Percentiles rank a stretch among this genome's conserved stretches.
These are phyloP conservation scores for Lumbricus terrestris DNA, from an alignment of 2,888 invertebrate species.

Conservation along the genomic window DNA sequence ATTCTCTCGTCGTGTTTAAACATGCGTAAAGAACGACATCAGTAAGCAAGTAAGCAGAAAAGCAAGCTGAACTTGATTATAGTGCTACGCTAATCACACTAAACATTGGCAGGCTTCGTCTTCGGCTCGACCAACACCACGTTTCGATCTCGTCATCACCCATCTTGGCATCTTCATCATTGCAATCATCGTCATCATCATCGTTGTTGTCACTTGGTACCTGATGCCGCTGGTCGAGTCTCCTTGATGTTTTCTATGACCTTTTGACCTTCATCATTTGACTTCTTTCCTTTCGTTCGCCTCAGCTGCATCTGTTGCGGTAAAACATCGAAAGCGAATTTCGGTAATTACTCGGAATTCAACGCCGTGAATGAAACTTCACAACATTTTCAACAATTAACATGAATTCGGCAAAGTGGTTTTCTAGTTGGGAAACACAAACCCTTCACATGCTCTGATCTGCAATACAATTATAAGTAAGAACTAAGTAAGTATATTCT, in stretches of 20 bases:
- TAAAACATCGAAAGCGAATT: neutral
- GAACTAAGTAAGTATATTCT: too few species aligned
- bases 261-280: neutral
- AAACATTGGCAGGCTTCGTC: neutral
- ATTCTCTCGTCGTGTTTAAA: neutral
- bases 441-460: neutral
- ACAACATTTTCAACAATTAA: too few species aligned
- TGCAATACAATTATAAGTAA: too few species aligned
- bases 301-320: neutral
- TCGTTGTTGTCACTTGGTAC: conserved; percentile 5
- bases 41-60: neutral
- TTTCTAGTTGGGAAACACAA: neutral
- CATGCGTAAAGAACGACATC: neutral
- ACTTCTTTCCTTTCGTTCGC: neutral
- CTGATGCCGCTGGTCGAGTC: neutral
- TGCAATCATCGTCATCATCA: neutral
- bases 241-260: neutral
- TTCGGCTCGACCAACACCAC: neutral
- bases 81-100: neutral
- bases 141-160: neutral
- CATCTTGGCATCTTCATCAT: conserved; percentile 15
- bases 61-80: neutral
- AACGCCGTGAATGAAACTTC: too few species aligned
- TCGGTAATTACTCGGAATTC: too few species aligned
- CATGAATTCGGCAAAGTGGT: neutral